Conservation (phyloP, 2,888 invertebrate genomes). For the Noctua janthe region DNA sequence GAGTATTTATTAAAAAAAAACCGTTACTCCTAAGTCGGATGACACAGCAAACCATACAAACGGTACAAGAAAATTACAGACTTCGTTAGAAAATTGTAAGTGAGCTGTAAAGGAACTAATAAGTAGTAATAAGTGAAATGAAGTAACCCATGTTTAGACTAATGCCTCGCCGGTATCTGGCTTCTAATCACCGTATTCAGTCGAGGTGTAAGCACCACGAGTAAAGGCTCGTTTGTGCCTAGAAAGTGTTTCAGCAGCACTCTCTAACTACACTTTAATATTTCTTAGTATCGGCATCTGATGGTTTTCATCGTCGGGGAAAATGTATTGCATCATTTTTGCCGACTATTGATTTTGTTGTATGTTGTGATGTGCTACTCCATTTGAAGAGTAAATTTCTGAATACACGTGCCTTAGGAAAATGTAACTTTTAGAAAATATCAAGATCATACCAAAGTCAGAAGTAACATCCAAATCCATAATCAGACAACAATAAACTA, state of each 20-base stretch:
- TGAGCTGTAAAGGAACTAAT: slow-evolving; percentile 58
- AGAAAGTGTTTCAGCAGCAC: slow-evolving; percentile 74
- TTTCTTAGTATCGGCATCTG: slow-evolving; percentile 51
- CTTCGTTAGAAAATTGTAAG: slow-evolving; percentile 50
- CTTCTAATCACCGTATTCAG: slow-evolving; percentile 55
- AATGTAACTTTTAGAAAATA: neutral
- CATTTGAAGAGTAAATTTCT: too few species aligned
- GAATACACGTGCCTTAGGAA: neutral
- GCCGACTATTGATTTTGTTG: neutral
- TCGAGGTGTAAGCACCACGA: slow-evolving; percentile 36
- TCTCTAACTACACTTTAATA: slow-evolving; percentile 74
- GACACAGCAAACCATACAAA: slow-evolving; percentile 39
- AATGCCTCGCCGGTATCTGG: slow-evolving; percentile 31
- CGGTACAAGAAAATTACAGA: slow-evolving; percentile 43
- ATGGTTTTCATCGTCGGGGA: slow-evolving; percentile 13
- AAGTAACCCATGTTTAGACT: slow-evolving; percentile 55
- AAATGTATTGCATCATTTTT: slow-evolving; percentile 8
- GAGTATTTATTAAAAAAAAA: neutral
- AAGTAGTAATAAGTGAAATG: slow-evolving; percentile 56
- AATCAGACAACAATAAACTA: slow-evolving; percentile 18
- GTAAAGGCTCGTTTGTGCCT: slow-evolving; percentile 68
- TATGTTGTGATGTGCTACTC: too few species aligned
- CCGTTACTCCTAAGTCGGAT: slow-evolving; percentile 25
- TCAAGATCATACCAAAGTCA: neutral
- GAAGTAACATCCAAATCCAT: slow-evolving; percentile 11